Base-by-base conservation (phyloP, 2,113 vertebrate genomes). In the Glaucomys volans region DNA sequence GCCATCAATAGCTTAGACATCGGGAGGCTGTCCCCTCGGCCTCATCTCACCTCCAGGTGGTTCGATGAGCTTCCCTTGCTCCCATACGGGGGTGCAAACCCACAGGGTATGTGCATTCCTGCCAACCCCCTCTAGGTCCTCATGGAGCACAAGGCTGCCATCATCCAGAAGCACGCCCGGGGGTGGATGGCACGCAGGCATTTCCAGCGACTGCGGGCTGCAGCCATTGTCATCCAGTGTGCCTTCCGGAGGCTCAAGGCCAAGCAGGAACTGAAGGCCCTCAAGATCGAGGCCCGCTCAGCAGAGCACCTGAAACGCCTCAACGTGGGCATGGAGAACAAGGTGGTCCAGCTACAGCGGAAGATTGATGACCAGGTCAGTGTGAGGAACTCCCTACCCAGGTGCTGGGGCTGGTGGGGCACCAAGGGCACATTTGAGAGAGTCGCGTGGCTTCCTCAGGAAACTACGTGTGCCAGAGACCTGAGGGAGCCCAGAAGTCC, bases 321-420 rank as follows among this genome's bases (percentile, higher is more conserved):
- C 97, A 99, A 99, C 54, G 98, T 99, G 0, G 99, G 99, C 86
- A 99, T 99, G 99, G 99, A 99, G 98, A 99, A 99, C 98, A 99
- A 99, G 97, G 99, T 99, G 35, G 99, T 99, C 0, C 99, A 99
- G 97, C 99, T 99, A 32, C 99, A 99, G 97, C 99, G 99, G 97
- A 99, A 99, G 98, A 99, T 99, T 8, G 99, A 99, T 0, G 99
- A 99, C 67, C 99, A 99, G 99, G 99, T 99, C 92, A 0, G 92
- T 47, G 5, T 32, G 4, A 0, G 3, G 7, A 17, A 17, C 35
- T 24, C n/a, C 26, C 79, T 52, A 0, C 17, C 2, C 3, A 0
- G 44, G 13, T 71, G 35, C 4, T 11, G 11, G n/a, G 20, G 5
- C 12, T 0, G 0, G 11, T 1, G 4, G 6, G 44, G 5, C 9